Base-by-base conservation (phyloP, 2,113 vertebrate species). In the Pelobates fuscus region DNA sequence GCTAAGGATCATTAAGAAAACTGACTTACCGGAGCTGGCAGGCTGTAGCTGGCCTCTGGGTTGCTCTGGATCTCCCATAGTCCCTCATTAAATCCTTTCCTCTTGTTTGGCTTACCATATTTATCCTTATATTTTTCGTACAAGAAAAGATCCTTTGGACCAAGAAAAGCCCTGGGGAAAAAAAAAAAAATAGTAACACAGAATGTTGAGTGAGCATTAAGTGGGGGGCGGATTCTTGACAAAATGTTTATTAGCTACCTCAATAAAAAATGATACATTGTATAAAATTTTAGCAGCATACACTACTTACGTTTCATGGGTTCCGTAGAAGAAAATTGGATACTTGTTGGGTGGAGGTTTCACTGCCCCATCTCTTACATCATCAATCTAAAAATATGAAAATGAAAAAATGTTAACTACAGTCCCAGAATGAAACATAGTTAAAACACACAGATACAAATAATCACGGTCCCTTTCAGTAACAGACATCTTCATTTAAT, bases 31-130 rank as follows among this genome's bases (percentile, higher is more conserved):
- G 88, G 88, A 81, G 95, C 94, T 0, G 94, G 92, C 15, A 77
- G 21, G 2, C 88, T 98, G 89, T 98, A 99, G 81, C 95, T 98
- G 78, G 95, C 96, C 11, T 99, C 95, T n/a, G 97, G 96, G 80
- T 97, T 97, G 88, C 97, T 98, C 87, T 98, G 94, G 80, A 99
- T 98, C 84, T 99, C 97, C 95, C 96, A 99, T 83, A 99, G 88
- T 60, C 96, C 97, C 82, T 99, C 96, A 75, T 98, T 99, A 88
- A 98, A 99, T 63, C 97, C 97, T 93, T 98, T 98, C 79, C 97
- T 92, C 88, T 99, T 99, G 90, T 98, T 98, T 67, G 96, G 94
- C 69, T 98, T 98, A 29, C 97, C 96, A 5, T 96, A 99, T 79
- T 96, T 96, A 29, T 98, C 96, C 66, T 91, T 93, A 71, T 91